These are phyloP conservation scores for Leptodactylus fallax DNA, from an alignment of 2,797 vertebrate genomes.

Conservation along the genomic window DNA sequence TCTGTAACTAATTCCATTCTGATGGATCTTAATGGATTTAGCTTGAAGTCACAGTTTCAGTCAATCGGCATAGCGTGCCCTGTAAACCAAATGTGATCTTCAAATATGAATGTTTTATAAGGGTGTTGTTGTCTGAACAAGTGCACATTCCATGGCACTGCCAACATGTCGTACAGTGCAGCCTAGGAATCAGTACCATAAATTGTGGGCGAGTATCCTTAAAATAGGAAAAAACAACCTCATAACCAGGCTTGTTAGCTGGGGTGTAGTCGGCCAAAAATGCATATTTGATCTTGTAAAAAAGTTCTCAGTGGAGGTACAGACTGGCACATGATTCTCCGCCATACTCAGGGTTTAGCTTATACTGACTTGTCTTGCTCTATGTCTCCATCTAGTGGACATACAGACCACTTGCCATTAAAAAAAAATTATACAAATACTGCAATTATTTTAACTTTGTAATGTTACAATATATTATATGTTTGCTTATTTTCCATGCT, in stretches of 20 bases:
- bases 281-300: neutral
- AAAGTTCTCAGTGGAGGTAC: neutral
- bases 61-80: neutral
- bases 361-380: neutral
- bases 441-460: too few relatives aligned
- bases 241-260: neutral
- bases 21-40: neutral
- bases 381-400: conserved; percentile 27
- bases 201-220: neutral
- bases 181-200: neutral
- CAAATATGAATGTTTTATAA: neutral
- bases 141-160: conserved; percentile 6
- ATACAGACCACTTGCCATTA: neutral
- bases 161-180: neutral
- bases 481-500: too few relatives aligned
- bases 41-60: neutral
- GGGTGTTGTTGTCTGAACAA: conserved; percentile 35
- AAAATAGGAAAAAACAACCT: neutral
- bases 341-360: neutral
- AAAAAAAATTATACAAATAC: neutral
- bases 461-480: too few relatives aligned
- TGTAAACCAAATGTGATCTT: neutral
- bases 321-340: neutral
- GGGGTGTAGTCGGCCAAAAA: neutral
- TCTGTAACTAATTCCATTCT: neutral